These are phyloP conservation scores for Eudasyphora cyanicolor DNA, from an alignment of 2,888 invertebrate species.

Conservation along the genomic window DNA sequence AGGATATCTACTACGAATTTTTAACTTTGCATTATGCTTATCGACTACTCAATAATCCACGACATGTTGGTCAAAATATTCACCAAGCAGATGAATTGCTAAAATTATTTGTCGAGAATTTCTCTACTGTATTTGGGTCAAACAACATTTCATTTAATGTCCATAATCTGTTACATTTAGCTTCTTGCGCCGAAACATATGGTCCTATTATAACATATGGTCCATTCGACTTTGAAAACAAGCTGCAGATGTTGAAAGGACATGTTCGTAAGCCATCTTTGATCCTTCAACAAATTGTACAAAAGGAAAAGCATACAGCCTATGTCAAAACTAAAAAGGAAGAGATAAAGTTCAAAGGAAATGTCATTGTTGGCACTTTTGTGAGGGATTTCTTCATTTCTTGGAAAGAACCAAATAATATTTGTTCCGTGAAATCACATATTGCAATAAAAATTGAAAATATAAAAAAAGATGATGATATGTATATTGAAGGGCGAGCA, in stretches of 20 bases:
- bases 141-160: not conserved
- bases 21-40: not conserved
- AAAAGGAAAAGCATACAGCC: not conserved
- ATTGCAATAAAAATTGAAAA: constrained; percentile 45
- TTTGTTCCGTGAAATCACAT: constrained; percentile 17
- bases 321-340: not conserved
- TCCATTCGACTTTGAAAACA: constrained; percentile 32
- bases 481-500: constrained; percentile 29
- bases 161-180: not conserved
- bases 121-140: not conserved
- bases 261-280: not conserved
- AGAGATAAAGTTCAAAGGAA: not conserved
- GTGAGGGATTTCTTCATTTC: constrained; percentile 28
- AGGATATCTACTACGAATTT: not conserved
- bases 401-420: constrained; percentile 31
- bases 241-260: not conserved
- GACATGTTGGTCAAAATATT: not conserved
- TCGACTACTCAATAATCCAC: not conserved
- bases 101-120: not conserved
- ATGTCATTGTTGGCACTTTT: not conserved
- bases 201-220: not conserved
- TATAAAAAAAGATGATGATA: constrained; percentile 15
- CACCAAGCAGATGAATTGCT: not conserved
- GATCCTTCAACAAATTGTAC: constrained; percentile 1
- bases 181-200: no score